Percentiles rank a stretch among this genome's conserved stretches.
These are phyloP conservation scores for Parus major DNA, from an alignment of 2,113 vertebrate species.

Conservation along the genomic window DNA sequence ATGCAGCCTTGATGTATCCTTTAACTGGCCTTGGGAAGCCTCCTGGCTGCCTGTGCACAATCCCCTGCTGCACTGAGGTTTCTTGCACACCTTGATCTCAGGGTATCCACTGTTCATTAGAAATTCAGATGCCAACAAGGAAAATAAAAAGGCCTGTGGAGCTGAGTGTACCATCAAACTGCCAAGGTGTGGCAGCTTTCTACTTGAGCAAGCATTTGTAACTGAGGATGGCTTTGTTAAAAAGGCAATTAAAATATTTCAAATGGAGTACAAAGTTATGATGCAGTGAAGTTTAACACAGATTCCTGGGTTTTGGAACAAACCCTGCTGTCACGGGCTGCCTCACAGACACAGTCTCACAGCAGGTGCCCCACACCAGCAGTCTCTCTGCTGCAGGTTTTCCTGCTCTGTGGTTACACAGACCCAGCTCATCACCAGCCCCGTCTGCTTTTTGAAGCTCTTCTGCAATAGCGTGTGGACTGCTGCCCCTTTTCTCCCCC, in stretches of 20 bases:
- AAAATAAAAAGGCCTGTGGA: neutral
- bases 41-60: neutral
- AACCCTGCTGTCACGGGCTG: neutral
- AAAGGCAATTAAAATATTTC: constrained; percentile 25
- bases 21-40: neutral
- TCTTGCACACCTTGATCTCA: neutral
- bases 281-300: neutral
- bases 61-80: neutral
- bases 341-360: neutral
- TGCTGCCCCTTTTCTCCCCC: neutral
- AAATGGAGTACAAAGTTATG: neutral
- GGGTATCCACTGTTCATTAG: neutral
- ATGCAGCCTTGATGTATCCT: neutral
- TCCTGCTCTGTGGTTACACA: neutral
- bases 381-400: neutral
- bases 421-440: neutral
- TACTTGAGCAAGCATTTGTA: neutral
- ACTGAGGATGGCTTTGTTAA: neutral
- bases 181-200: constrained; percentile 7
- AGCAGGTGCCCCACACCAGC: neutral
- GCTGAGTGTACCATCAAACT: neutral
- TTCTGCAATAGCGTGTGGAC: neutral
- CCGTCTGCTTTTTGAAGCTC: neutral
- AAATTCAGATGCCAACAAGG: neutral
- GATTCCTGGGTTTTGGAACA: neutral